These are phyloP conservation scores for Semibalanus balanoides DNA, from an alignment of 1,140 invertebrate species.

Conservation along the genomic window DNA sequence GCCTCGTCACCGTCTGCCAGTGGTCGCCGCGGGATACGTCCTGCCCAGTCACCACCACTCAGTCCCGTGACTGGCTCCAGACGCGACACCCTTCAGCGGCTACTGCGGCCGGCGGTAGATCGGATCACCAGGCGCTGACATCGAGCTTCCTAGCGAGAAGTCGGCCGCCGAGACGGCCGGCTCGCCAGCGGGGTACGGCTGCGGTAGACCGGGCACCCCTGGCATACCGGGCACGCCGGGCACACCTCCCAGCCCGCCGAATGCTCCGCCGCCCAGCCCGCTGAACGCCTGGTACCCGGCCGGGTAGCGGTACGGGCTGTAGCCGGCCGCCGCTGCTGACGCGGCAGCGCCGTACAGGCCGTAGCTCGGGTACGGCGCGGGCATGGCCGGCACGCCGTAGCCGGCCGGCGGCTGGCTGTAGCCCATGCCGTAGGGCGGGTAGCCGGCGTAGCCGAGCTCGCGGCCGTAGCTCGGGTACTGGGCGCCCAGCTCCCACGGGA, in stretches of 20 bases:
- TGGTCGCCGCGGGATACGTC: too few species aligned
- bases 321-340: background rate
- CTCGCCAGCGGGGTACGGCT: background rate
- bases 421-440: constrained; percentile 6
- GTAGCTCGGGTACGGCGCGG: constrained; percentile 7
- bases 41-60: too few species aligned
- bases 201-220: background rate
- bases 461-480: constrained; percentile 20
- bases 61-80: too few species aligned
- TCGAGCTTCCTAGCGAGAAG: background rate
- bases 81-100: too few species aligned
- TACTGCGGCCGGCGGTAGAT: background rate
- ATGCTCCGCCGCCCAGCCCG: background rate
- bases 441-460: constrained; percentile 23
- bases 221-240: too few species aligned
- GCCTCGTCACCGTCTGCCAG: too few species aligned
- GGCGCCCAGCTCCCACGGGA: constrained; percentile 19
- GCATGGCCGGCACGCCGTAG: constrained; percentile 11
- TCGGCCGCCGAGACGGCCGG: background rate
- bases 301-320: background rate
- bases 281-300: constrained; percentile 7
- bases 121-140: background rate
- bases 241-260: background rate
- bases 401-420: constrained; percentile 3
- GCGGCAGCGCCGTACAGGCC: constrained; percentile 3